Evolutionary conservation across 2,888 invertebrate genomes (phyloP).

Genomic region (Tinea pellionella): DNA sequence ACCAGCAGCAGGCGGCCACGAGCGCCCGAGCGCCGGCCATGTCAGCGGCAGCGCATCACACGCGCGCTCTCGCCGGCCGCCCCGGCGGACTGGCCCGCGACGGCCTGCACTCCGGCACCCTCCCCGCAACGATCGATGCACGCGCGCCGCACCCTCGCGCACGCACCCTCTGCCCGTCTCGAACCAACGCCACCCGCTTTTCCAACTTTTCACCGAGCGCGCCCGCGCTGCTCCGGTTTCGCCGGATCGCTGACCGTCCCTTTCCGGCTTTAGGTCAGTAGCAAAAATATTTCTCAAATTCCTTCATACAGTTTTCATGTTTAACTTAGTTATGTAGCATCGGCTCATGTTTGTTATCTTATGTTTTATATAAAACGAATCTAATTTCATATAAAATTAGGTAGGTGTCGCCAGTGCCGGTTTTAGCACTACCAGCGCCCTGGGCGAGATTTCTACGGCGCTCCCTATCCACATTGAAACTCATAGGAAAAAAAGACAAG

Average conservation of each 20-base stretch:
- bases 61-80: constrained; percentile 68
- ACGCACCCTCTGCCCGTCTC: constrained; percentile 30
- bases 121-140: constrained; percentile 6
- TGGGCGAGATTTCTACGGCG: no score
- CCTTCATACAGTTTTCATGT: not conserved
- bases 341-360: no score
- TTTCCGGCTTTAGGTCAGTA: constrained; percentile 57
- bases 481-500: no score
- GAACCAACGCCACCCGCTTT: constrained; percentile 43
- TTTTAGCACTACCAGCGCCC: no score
- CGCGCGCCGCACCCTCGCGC: constrained; percentile 6
- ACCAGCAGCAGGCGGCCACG: constrained; percentile 66
- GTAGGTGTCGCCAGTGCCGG: no score
- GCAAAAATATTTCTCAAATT: constrained; percentile 35
- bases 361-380: no score
- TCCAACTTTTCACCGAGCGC: constrained; percentile 67
- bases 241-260: constrained; percentile 66
- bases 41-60: constrained; percentile 65
- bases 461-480: no score
- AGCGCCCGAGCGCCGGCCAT: constrained; percentile 71
- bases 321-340: not conserved
- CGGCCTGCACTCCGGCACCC: constrained; percentile 26
- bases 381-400: no score
- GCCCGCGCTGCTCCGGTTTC: constrained; percentile 69
- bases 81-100: constrained; percentile 54